phyloP scores from a whole-genome alignment of 2,888 invertebrate species.

The Itoplectis maculator region DNA sequence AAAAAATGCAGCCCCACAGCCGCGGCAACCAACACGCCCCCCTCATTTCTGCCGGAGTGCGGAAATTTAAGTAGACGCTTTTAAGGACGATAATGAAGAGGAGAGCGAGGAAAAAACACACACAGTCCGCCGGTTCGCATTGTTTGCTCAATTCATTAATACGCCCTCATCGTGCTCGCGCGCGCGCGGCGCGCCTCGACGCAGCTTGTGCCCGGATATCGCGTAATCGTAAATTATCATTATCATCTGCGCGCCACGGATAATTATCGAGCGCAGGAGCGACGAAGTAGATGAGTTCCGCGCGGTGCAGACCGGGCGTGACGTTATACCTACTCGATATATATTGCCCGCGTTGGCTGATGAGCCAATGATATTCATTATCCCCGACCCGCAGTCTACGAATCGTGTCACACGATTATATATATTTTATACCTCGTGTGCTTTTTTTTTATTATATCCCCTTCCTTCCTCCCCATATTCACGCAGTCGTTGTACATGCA shows the following conservation, averaged over 20 bases:
- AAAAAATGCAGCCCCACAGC: too few relatives aligned
- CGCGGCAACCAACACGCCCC: too few relatives aligned
- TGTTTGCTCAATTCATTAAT: constrained; percentile 9
- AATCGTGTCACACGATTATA: constrained; percentile 22
- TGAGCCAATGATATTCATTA: constrained; percentile 56
- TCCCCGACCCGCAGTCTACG: constrained; percentile 28
- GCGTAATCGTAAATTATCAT: constrained; percentile 1
- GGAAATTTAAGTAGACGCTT: too few relatives aligned
- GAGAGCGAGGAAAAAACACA: neutral
- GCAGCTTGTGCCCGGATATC: neutral
- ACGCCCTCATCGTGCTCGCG: constrained; percentile 25
- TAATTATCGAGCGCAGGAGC: constrained; percentile 9
- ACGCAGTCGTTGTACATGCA: constrained; percentile 3
- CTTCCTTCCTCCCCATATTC: neutral
- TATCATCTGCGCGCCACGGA: neutral
- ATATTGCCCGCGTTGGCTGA: constrained; percentile 10
- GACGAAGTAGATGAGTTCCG: constrained; percentile 26
- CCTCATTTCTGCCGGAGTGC: too few relatives aligned
- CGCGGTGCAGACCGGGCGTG: constrained; percentile 6
- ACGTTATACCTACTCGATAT: too few relatives aligned
- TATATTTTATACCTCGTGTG: neutral
- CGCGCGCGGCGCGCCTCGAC: neutral
- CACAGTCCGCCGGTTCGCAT: neutral
- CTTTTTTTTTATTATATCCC: too few relatives aligned
- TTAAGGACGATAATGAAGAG: too few relatives aligned